Conservation (phyloP, 2,888 invertebrate genomes). For the Norana najaformis region DNA sequence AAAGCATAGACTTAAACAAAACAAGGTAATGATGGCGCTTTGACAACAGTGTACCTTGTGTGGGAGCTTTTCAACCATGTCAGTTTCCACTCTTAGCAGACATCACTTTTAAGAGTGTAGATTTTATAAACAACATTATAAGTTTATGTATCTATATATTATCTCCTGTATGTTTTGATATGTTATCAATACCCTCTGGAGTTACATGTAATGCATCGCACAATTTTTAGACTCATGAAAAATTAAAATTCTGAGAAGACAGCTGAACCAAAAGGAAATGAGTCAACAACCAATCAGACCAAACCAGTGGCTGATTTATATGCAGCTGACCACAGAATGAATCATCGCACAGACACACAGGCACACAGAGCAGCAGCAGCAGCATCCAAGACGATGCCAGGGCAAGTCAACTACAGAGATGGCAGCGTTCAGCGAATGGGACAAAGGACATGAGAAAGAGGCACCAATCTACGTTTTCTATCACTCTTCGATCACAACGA, state of each 20-base stretch:
- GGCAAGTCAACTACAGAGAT: not conserved
- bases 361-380: not conserved
- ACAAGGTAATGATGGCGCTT: not conserved
- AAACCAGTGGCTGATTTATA: not conserved
- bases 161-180: not conserved
- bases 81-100: not conserved
- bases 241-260: not conserved
- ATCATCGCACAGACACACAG: not conserved
- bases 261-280: not conserved
- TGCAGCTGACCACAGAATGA: not conserved
- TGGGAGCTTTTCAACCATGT: not conserved
- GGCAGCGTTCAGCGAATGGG: not conserved
- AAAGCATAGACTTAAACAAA: not conserved
- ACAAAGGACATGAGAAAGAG: not conserved
- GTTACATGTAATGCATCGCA: not conserved
- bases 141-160: not conserved
- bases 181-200: not conserved
- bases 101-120: conserved; percentile 13
- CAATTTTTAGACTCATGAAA: not conserved
- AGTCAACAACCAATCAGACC: not conserved
- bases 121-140: not conserved
- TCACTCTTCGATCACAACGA: conserved; percentile 6
- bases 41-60: not conserved
- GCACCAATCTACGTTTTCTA: not conserved
- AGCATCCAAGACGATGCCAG: not conserved